phyloP scores from a whole-genome alignment of 2,888 invertebrate species.

The Leptothorax acervorum region DNA sequence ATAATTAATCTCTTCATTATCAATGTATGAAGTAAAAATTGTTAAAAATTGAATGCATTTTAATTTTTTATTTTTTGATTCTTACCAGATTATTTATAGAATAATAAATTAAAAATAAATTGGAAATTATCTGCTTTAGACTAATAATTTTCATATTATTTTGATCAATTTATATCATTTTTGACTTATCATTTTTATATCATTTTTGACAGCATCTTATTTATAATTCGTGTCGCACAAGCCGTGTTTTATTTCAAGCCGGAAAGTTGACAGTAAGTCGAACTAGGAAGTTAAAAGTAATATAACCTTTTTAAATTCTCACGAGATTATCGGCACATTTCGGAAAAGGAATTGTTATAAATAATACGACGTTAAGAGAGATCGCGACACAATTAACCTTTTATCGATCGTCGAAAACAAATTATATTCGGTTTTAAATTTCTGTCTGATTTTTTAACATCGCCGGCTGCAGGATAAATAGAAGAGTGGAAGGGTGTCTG shows the following conservation, averaged over 20 bases:
- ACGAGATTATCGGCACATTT: not conserved
- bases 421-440: slow-evolving; percentile 17
- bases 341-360: not conserved
- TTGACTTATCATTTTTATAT: not conserved
- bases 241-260: not conserved
- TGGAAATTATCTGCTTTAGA: not conserved
- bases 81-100: not conserved
- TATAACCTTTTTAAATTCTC: not conserved
- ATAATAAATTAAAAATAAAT: not conserved
- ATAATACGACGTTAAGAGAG: not conserved
- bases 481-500: not conserved
- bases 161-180: not conserved
- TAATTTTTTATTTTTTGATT: not conserved
- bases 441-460: slow-evolving; percentile 8
- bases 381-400: not conserved
- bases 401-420: not conserved
- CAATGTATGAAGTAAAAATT: not conserved
- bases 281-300: not conserved
- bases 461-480: not conserved
- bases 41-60: not conserved
- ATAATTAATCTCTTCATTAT: not conserved
- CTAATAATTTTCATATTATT: not conserved
- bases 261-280: not conserved
- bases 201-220: not conserved
- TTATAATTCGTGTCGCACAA: not conserved